A percentile compares a stretch with the other conserved stretches of the same genome.
phyloP scores from a whole-genome alignment of 2,797 vertebrate species.

The Tolypeutes matacus region DNA sequence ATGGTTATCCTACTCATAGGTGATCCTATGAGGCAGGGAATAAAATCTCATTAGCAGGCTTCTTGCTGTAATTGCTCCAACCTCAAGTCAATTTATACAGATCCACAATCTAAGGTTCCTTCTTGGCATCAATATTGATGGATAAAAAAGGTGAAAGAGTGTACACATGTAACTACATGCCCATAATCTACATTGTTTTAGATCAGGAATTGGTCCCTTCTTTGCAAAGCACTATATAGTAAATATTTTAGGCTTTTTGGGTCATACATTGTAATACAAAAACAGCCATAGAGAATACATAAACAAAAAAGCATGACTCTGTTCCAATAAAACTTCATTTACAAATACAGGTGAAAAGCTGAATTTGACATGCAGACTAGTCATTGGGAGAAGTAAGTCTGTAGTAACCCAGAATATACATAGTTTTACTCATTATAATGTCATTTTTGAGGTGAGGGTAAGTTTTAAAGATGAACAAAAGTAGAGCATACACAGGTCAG shows the following conservation, averaged over 20 bases:
- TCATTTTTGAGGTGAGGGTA: background rate
- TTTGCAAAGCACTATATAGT: too few relatives aligned
- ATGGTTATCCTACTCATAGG: background rate
- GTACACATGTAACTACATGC: background rate
- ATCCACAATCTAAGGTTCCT: background rate
- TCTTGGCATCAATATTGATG: background rate
- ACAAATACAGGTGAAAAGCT: background rate
- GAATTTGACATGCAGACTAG: background rate
- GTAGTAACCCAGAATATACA: background rate
- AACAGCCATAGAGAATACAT: too few relatives aligned
- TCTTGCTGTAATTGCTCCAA: background rate
- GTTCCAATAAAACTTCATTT: too few relatives aligned
- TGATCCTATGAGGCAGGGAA: background rate
- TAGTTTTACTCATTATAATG: background rate
- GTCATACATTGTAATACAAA: too few relatives aligned
- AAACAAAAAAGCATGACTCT: too few relatives aligned
- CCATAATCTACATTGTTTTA: background rate
- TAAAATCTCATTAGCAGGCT: background rate
- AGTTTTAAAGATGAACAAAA: background rate
- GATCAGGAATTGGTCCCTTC: background rate
- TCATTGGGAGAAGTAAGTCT: constrained; percentile 20
- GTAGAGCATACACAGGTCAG: background rate
- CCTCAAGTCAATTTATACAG: background rate
- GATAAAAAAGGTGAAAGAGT: background rate
- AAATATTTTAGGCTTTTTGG: too few relatives aligned